A percentile compares a stretch with the other conserved stretches of the same genome.
phyloP scores from a whole-genome alignment of 2,797 vertebrate genomes.

The Pogonophryne albipinna region DNA sequence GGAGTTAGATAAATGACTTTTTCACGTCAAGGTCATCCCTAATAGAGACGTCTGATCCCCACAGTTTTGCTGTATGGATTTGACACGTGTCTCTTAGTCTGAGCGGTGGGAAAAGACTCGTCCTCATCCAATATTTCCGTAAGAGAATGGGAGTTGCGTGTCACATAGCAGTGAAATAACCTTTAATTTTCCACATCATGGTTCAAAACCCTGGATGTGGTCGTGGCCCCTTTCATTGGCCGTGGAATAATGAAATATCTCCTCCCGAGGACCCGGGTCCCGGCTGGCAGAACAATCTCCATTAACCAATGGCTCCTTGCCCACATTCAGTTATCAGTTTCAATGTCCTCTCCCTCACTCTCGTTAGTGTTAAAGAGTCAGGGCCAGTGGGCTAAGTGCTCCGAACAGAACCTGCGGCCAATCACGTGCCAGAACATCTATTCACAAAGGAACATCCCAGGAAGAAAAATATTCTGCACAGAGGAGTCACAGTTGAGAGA shows the following conservation, averaged over 20 bases:
- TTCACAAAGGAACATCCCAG: conserved; percentile 3
- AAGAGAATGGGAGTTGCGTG: conserved; percentile 30
- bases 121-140: conserved; percentile 34
- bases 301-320: conserved; percentile 66
- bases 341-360: conserved; percentile 46
- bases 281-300: conserved; percentile 62
- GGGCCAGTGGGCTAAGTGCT: conserved; percentile 2
- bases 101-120: conserved; percentile 10
- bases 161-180: conserved; percentile 33
- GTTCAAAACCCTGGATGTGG: conserved; percentile 41
- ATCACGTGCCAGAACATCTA: neutral
- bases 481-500: neutral
- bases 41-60: neutral
- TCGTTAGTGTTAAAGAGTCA: conserved; percentile 10
- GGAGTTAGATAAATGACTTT: neutral
- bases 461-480: neutral
- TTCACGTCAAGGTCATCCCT: neutral
- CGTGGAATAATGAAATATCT: conserved; percentile 61
- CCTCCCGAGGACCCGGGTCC: conserved; percentile 34
- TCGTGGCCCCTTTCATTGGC: conserved; percentile 41
- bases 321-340: conserved; percentile 49
- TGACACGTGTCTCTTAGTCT: neutral
- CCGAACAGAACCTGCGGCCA: neutral
- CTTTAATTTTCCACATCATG: conserved; percentile 54
- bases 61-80: neutral